A percentile compares a stretch with the other conserved stretches of the same genome.
Conservation (phyloP, 2,888 invertebrate genomes). For the Diarsia dahlii region DNA sequence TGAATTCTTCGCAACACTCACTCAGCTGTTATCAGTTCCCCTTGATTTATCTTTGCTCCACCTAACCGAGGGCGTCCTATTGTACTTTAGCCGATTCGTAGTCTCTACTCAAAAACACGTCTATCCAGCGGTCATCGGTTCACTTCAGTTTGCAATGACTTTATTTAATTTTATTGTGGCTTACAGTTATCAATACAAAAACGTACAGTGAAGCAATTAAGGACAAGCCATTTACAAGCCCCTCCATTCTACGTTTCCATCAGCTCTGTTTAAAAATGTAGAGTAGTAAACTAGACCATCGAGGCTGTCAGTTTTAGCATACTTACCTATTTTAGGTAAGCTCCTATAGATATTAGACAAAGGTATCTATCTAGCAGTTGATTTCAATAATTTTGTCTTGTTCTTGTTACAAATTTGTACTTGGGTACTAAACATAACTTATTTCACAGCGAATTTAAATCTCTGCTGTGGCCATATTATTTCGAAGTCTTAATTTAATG, state of each 20-base stretch:
- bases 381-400: neutral
- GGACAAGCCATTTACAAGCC: too few relatives aligned
- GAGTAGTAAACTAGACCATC: too few relatives aligned
- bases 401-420: neutral
- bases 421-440: neutral
- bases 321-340: too few relatives aligned
- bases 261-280: too few relatives aligned
- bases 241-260: too few relatives aligned
- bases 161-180: too few relatives aligned
- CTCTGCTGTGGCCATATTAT: neutral
- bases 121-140: neutral
- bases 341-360: too few relatives aligned
- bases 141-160: neutral
- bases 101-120: neutral
- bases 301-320: too few relatives aligned
- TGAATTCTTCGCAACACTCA: neutral
- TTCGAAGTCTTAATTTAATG: constrained; percentile 1
- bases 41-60: too few relatives aligned
- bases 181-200: too few relatives aligned
- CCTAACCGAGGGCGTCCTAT: neutral
- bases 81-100: neutral
- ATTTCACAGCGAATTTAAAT: neutral
- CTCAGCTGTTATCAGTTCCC: neutral
- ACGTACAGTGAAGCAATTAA: too few relatives aligned
- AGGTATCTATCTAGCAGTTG: too few relatives aligned